Conservation (phyloP, 2,113 vertebrate genomes). For the Rhea americana region DNA sequence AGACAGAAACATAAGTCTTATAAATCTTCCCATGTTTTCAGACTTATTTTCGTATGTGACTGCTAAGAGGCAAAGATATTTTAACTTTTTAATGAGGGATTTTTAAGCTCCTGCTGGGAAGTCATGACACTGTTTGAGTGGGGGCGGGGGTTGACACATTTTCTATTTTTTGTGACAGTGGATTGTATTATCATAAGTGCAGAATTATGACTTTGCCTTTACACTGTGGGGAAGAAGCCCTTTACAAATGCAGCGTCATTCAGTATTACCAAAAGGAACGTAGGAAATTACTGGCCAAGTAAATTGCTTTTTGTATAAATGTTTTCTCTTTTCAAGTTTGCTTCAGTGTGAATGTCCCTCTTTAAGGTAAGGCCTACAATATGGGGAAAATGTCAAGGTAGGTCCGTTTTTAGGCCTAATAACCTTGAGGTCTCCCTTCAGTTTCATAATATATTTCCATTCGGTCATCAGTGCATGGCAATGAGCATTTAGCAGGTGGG, state of each 20-base stretch:
- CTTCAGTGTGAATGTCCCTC: slow-evolving; percentile 85
- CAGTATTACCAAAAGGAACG: slow-evolving; percentile 55
- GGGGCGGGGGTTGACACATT: slow-evolving; percentile 2
- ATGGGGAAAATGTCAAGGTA: slow-evolving; percentile 81
- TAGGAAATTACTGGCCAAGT: slow-evolving; percentile 76
- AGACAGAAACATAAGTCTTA: not conserved
- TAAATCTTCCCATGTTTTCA: not conserved
- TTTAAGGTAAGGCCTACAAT: slow-evolving; percentile 84
- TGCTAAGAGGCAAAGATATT: slow-evolving; percentile 18
- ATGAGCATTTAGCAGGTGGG: slow-evolving; percentile 66
- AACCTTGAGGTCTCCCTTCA: slow-evolving; percentile 75
- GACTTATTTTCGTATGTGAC: not conserved
- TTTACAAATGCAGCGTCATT: slow-evolving; percentile 60
- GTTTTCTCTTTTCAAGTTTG: slow-evolving; percentile 87
- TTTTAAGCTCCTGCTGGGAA: slow-evolving; percentile 54
- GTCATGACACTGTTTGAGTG: slow-evolving; percentile 45
- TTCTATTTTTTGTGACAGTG: slow-evolving; percentile 21
- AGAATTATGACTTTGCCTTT: slow-evolving; percentile 58
- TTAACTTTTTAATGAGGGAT: not conserved
- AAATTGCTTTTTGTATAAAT: slow-evolving; percentile 83
- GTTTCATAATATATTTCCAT: slow-evolving; percentile 80
- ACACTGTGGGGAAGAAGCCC: slow-evolving; percentile 45
- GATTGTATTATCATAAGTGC: not conserved
- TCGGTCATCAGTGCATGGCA: slow-evolving; percentile 81
- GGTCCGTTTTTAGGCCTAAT: slow-evolving; percentile 79